Conservation (phyloP, 2,888 invertebrate species). For the Amphipoea oculea region DNA sequence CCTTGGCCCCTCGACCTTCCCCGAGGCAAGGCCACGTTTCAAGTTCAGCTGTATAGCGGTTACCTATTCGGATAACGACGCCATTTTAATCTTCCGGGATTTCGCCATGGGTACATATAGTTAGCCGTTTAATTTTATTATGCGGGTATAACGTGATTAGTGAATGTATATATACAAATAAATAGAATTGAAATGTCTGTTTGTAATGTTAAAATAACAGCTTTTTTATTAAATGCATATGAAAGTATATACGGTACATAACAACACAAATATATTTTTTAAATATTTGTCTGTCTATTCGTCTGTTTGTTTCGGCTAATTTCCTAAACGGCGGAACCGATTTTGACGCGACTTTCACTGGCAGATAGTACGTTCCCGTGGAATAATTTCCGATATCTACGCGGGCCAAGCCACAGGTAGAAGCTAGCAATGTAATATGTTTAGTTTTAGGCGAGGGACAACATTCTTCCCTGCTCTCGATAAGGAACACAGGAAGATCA, state of each 20-base stretch:
- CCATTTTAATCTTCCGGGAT: conserved; percentile 32
- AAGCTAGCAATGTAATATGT: neutral
- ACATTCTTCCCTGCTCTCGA: neutral
- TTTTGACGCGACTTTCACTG: no score
- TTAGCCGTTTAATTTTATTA: conserved; percentile 23
- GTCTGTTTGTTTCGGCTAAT: no score
- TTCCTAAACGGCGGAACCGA: no score
- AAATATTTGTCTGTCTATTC: no score
- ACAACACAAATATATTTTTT: no score
- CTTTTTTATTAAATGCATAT: neutral
- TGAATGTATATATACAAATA: neutral
- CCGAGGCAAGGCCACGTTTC: conserved; percentile 71
- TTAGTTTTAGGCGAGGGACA: neutral
- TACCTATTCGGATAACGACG: conserved; percentile 11
- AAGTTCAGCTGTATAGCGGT: conserved; percentile 72
- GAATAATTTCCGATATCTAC: no score
- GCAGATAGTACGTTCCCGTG: no score
- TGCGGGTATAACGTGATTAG: conserved; percentile 18
- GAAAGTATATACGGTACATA: neutral
- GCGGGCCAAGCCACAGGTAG: no score
- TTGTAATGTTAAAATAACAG: neutral
- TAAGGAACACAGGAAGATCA: no score
- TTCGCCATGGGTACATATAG: neutral
- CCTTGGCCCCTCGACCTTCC: conserved; percentile 70
- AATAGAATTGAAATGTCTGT: neutral